Percentiles rank a stretch among this genome's conserved stretches.
Conservation (phyloP, 1,140 invertebrate genomes). For the Rhagoletis pomonella region DNA sequence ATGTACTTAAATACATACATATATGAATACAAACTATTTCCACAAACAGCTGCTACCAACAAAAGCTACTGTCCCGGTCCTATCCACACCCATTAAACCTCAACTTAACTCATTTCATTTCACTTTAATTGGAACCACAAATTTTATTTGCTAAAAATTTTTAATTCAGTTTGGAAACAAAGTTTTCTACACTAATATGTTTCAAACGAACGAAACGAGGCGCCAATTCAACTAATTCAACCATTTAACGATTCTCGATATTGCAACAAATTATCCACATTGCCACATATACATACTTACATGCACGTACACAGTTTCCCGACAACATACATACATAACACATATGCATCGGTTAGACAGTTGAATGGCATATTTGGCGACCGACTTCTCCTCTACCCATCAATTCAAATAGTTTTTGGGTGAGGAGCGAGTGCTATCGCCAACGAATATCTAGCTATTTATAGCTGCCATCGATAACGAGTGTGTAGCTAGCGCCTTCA, state of each 20-base stretch:
- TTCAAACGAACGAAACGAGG: not conserved
- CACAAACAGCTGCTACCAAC: not conserved
- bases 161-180: slow-evolving; percentile 28
- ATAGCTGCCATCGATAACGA: slow-evolving; percentile 9
- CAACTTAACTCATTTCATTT: not conserved
- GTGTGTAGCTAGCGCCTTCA: not conserved
- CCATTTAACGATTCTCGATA: slow-evolving; percentile 36
- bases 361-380: slow-evolving; percentile 16
- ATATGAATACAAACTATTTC: too few relatives aligned
- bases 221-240: slow-evolving; percentile 45
- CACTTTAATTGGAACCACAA: slow-evolving; percentile 1
- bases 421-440: not conserved
- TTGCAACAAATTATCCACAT: slow-evolving; percentile 24
- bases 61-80: not conserved
- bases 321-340: not conserved
- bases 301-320: not conserved
- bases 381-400: slow-evolving; percentile 27
- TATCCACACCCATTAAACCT: too few relatives aligned
- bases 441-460: slow-evolving; percentile 11
- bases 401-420: not conserved
- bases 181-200: slow-evolving; percentile 31
- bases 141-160: not conserved
- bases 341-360: not conserved
- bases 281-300: not conserved
- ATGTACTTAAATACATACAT: too few relatives aligned